Conservation (phyloP, 2,797 vertebrate species). For the Vultur gryphus region DNA sequence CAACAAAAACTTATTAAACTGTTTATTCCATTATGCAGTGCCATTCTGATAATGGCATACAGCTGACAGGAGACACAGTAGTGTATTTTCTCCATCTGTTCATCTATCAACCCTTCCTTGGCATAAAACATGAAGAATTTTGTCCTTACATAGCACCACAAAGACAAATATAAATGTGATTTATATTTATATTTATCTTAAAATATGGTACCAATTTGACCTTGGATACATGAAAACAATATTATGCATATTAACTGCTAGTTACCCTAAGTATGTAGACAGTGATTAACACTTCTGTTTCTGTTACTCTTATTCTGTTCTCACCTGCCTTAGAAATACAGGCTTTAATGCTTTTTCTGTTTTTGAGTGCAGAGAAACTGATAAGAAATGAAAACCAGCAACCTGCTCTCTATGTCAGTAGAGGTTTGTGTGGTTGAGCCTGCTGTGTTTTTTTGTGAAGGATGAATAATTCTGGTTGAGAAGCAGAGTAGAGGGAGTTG, state of each 20-base stretch:
- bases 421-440: neutral
- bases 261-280: neutral
- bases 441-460: neutral
- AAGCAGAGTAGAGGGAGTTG: neutral
- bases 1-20: neutral
- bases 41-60: neutral
- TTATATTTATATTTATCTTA: neutral
- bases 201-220: neutral
- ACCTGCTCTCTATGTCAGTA: neutral
- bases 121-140: neutral
- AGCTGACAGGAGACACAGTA: constrained; percentile 1
- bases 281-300: neutral
- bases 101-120: neutral
- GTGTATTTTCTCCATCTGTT: constrained; percentile 50
- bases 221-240: neutral
- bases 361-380: neutral
- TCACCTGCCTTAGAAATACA: neutral
- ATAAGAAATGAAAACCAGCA: neutral
- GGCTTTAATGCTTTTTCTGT: neutral
- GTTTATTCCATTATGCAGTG: neutral
- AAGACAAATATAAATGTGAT: neutral
- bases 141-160: neutral
- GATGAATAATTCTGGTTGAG: constrained; percentile 22
- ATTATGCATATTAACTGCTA: neutral
- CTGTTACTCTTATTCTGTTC: neutral